Base-by-base conservation (phyloP, 2,888 invertebrate genomes). In the Trachelus stipa region DNA sequence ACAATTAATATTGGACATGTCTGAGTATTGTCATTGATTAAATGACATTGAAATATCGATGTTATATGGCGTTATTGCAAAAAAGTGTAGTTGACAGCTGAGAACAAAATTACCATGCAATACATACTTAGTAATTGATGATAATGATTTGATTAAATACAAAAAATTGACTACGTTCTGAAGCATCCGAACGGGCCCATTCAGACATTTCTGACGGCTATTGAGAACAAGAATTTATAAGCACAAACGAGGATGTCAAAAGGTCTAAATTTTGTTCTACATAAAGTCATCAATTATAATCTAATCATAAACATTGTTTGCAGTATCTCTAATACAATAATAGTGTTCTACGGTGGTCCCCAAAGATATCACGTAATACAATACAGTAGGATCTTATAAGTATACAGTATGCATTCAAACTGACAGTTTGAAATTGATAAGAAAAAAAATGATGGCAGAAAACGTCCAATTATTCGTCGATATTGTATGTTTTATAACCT, bases 81-180 rank as follows among this genome's bases (percentile, higher is more conserved):
- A 31, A 34, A 12, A 33, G 12, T 71, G 9, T 33, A 71, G 11
- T 34, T 33, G 15, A 6, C 34, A 15, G 11, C 34, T 34, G 12
- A 12, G 12, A 71, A 34, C 31, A 9, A 71, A 71, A 71, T 71
- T 71, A 31, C 9, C 71, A 71, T 71, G 71, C 71, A 71, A 69
- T 31, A 34, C 31, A 71, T 71, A 71, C 9, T 34, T 31, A 33
- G 71, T 71, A 69, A 71, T 23, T 56, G 56, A 56, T 23, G 56
- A 56, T 23, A 56, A 56, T 56, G 56, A 56, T 23, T 56, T 56
- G 23, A 56, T 56, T 56, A 56, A 56, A 23, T 56, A 56, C 23
- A 56, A 23, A 56, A 56, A 23, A 23, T 56, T 23, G 9, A 56
- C 56, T 56, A 23, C 6, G 56, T 56, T 56, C 56, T 9, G 56